Evolutionary conservation across 2,797 vertebrate species (phyloP).

Genomic region (Falco columbarius): DNA sequence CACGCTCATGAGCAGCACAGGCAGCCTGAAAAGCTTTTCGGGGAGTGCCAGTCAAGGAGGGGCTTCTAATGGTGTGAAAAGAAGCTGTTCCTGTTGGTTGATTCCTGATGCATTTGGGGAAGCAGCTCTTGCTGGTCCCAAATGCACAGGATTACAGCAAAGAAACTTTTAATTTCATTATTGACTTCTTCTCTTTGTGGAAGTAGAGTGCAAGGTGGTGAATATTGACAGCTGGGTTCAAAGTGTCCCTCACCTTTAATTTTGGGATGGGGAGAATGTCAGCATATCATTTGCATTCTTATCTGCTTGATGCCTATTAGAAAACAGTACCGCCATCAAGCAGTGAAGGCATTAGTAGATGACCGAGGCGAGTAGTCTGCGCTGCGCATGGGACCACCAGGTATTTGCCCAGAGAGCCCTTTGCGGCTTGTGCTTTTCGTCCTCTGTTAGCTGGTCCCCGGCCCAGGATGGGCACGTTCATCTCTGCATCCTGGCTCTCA

Average conservation of each 20-base stretch:
- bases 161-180: not conserved
- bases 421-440: not conserved
- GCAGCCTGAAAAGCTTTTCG: not conserved
- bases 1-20: accelerated
- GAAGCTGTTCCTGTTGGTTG: not conserved
- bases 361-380: not conserved
- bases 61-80: not conserved
- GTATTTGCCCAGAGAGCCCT: not conserved
- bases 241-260: not conserved
- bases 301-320: not conserved
- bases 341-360: not conserved
- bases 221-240: not conserved
- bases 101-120: not conserved
- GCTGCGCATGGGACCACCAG: accelerated
- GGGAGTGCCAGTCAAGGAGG: not conserved
- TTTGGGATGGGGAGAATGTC: not conserved
- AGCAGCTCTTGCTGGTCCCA: not conserved
- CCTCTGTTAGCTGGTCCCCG: accelerated
- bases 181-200: not conserved
- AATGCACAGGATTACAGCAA: not conserved
- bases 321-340: not conserved
- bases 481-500: accelerated
- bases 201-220: not conserved
- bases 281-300: not conserved
- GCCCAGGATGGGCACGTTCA: accelerated